Conservation (phyloP, 2,888 invertebrate species). For the Stenodera caucasica region DNA sequence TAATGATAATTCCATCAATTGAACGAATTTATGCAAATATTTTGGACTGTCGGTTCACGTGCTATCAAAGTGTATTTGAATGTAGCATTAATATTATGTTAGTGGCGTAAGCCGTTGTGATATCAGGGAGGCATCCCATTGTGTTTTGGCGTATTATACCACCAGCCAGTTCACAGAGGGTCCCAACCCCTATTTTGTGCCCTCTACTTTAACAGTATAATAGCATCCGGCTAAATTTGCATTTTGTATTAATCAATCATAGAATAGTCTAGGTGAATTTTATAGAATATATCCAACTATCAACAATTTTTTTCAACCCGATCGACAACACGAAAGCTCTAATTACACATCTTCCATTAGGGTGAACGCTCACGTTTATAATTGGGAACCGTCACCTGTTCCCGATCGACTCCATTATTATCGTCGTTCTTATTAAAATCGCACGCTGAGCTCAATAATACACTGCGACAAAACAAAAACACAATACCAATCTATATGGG, state of each 20-base stretch:
- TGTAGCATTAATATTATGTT: conserved; percentile 44
- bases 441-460: not conserved
- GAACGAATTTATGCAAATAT: conserved; percentile 2
- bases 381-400: conserved; percentile 6
- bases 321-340: too few relatives aligned
- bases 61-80: conserved; percentile 3
- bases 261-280: conserved; percentile 25
- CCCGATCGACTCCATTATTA: not conserved
- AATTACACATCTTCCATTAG: too few relatives aligned
- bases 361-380: too few relatives aligned
- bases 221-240: conserved; percentile 48
- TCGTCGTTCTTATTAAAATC: not conserved
- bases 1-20: too few relatives aligned
- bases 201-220: conserved; percentile 46
- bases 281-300: not conserved
- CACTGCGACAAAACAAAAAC: not conserved
- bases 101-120: conserved; percentile 47
- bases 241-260: conserved; percentile 50
- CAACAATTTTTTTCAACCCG: too few relatives aligned
- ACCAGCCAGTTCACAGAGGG: conserved; percentile 53
- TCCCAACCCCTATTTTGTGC: conserved; percentile 38
- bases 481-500: conserved; percentile 10
- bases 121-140: conserved; percentile 45
- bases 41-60: not conserved
- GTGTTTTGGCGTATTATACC: conserved; percentile 48